Evolutionary conservation across 2,888 invertebrate genomes (phyloP).

Genomic region (Plagodis pulveraria): DNA sequence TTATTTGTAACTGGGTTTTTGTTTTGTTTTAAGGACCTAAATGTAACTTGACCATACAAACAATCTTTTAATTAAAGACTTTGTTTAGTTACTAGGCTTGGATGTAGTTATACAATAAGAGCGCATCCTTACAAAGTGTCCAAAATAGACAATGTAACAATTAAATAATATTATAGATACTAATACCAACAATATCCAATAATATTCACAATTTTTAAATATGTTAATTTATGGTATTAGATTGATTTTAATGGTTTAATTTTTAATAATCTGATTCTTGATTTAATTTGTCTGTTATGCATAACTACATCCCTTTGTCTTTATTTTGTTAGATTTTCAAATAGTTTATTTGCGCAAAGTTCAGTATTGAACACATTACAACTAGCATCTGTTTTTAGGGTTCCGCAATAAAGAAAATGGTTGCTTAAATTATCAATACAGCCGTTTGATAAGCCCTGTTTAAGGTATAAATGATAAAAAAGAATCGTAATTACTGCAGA

Average conservation of each 20-base stretch:
- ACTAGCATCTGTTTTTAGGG: slow-evolving; percentile 10
- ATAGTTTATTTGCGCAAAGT: slow-evolving; percentile 7
- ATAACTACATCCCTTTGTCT: slow-evolving; percentile 1
- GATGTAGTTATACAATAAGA: no score
- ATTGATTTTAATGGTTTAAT: no score
- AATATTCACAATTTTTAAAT: no score
- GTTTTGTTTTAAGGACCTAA: slow-evolving; percentile 10
- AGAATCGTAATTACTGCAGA: background rate
- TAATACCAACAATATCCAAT: no score
- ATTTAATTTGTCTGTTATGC: background rate
- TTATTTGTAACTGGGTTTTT: slow-evolving; percentile 27
- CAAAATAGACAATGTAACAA: no score
- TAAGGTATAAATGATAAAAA: no score
- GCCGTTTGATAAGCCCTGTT: no score
- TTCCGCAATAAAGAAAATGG: slow-evolving; percentile 5
- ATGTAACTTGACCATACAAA: background rate
- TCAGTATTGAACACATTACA: slow-evolving; percentile 15
- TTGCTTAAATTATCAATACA: background rate
- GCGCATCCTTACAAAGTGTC: no score
- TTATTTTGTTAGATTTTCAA: background rate
- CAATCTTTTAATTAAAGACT: background rate
- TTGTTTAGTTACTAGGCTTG: background rate
- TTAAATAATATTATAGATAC: no score
- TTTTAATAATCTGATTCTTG: no score
- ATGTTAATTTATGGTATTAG: no score